Percentiles rank a stretch among this genome's conserved stretches.
These are phyloP conservation scores for Merodon equestris DNA, from an alignment of 2,888 invertebrate species.

Conservation along the genomic window DNA sequence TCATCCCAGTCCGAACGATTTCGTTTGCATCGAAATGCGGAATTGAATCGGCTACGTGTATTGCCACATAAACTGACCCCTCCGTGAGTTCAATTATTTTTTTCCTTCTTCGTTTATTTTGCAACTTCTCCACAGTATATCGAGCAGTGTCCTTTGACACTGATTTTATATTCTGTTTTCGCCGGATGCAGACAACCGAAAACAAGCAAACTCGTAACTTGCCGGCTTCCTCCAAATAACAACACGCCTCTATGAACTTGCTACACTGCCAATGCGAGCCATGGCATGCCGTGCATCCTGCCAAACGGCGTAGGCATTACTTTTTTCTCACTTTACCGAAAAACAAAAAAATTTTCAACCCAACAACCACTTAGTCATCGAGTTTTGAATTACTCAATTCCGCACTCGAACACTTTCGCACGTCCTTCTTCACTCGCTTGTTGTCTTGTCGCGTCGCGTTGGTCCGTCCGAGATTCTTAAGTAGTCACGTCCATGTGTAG, in stretches of 20 bases:
- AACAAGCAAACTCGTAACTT: conserved; percentile 10
- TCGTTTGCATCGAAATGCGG: too few species aligned
- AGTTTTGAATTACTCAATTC: conserved; percentile 31
- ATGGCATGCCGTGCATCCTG: too few species aligned
- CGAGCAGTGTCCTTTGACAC: background rate
- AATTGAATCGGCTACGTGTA: too few species aligned
- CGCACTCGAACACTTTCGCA: too few species aligned
- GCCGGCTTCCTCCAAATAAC: background rate
- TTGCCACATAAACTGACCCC: too few species aligned
- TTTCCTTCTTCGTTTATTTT: too few species aligned
- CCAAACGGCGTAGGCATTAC: too few species aligned
- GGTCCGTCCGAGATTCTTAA: conserved; percentile 13
- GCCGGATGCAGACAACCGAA: conserved; percentile 20
- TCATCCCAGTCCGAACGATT: too few species aligned
- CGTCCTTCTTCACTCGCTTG: background rate
- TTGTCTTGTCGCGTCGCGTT: too few species aligned
- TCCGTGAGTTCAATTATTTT: too few species aligned
- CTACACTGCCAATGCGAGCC: too few species aligned
- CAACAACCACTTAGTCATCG: conserved; percentile 46
- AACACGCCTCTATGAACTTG: background rate
- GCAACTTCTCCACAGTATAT: background rate
- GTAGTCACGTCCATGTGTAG: conserved; percentile 46
- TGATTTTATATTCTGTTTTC: background rate
- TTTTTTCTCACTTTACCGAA: conserved; percentile 1
- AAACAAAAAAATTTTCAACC: conserved; percentile 25